Evolutionary conservation across 2,797 vertebrate species (phyloP).

Genomic region (Enteromius viviparus): DNA sequence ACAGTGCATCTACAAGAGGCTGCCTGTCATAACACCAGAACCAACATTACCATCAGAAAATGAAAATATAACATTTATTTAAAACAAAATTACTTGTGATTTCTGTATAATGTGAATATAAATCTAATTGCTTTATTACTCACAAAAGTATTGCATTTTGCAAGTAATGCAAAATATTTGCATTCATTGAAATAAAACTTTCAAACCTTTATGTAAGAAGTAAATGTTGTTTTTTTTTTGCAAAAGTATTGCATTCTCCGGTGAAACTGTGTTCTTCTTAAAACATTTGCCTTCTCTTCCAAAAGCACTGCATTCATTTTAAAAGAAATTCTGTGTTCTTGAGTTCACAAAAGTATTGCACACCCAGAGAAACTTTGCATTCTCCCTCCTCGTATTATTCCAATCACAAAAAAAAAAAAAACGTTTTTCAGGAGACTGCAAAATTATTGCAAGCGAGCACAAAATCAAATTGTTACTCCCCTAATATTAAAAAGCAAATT

Average conservation of each 20-base stretch:
- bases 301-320: background rate
- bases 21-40: slow-evolving; percentile 75
- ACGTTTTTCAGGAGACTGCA: too few relatives aligned
- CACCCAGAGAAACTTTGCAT: too few relatives aligned
- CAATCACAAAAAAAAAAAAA: background rate
- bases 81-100: background rate
- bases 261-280: background rate
- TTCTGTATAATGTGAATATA: background rate
- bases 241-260: background rate
- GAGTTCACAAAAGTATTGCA: too few relatives aligned
- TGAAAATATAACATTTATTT: background rate
- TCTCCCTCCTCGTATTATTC: background rate
- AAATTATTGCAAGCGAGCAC: too few relatives aligned
- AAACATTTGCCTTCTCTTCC: background rate
- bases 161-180: background rate
- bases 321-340: too few relatives aligned
- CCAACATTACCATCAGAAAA: slow-evolving; percentile 9
- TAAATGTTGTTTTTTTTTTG: background rate
- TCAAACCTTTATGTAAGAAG: too few relatives aligned
- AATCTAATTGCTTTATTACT: background rate
- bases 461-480: background rate
- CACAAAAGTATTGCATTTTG: background rate
- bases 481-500: background rate
- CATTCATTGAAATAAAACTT: too few relatives aligned
- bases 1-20: slow-evolving; percentile 81